Evolutionary conservation across 2,113 vertebrate genomes (phyloP), one percentile per base, ranked within the genome.

Genomic region (Coregonus clupeaformis): DNA sequence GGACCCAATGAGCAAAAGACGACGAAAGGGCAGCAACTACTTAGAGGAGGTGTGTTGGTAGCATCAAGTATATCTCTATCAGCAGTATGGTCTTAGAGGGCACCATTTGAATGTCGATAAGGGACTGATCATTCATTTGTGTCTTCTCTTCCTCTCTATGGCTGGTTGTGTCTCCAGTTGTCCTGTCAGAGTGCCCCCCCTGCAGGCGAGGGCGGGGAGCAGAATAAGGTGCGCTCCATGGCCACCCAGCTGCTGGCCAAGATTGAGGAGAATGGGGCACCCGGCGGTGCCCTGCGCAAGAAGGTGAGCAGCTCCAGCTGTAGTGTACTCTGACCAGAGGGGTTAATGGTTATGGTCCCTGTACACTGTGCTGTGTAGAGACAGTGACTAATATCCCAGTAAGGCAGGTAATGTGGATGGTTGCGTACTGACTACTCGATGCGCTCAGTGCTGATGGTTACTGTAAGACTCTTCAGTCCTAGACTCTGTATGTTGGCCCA

Each of bases 151-250:
- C 16, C 16, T n/a, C 67, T 42, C 30, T 24, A 11, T 30, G 45
- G 27, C 52, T 6, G 22, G 11, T 32, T 6, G 0, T 20, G 69
- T 52, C 79, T 16, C 75, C 92, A 85, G 81, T 86, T 94, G 85
- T 93, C 94, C 80, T 92, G 86, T 84, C 94, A 89, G 76, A 92
- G 90, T 73, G 76, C 84, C 5, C 91, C 88, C 73, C 84, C 86
- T 77, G 84, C 74, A 73, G 94, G 91, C 13, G 94, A 95, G 14
- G 85, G 89, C 0, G 76, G 87, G 20, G 89, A 94, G 64, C 85
- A 96, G 86, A 98, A 97, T 89, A 97, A 95, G 86, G 97, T 98
- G 49, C 96, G 95, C 82, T 97, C 94, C 57, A 97, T 99, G 97
- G 95, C 97, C 2, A 98, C 93, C 25, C 97, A 97, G 72, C 92